Evolutionary conservation across 2,113 vertebrate genomes (phyloP).

Genomic region (Arvicanthis niloticus): DNA sequence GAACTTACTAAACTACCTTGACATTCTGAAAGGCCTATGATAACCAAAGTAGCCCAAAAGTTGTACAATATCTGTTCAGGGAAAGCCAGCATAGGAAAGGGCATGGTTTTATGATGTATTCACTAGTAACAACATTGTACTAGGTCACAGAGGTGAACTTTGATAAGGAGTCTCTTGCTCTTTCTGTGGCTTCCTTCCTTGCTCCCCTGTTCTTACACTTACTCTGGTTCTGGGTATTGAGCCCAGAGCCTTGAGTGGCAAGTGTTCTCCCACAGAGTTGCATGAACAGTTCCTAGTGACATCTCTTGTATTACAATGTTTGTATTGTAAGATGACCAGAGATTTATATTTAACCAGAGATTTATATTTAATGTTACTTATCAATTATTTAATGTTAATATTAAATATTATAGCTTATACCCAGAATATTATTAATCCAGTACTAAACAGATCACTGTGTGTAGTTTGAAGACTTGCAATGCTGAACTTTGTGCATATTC

Average conservation of each 20-base stretch:
- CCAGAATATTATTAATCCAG: not conserved
- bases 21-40: not conserved
- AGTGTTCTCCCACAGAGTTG: not conserved
- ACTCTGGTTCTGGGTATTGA: not conserved
- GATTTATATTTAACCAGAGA: not conserved
- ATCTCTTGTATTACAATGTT: not conserved
- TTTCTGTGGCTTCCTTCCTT: not conserved
- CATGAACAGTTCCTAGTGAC: not conserved
- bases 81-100: not conserved
- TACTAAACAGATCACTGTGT: not conserved
- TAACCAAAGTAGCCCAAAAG: not conserved
- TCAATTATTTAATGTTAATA: not conserved
- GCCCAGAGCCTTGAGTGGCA: not conserved
- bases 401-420: not conserved
- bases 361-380: not conserved
- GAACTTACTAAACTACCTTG: not conserved
- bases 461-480: not conserved
- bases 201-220: not conserved
- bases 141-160: not conserved
- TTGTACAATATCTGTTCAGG: not conserved
- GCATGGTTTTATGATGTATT: not conserved
- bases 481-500: not conserved
- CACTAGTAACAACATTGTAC: not conserved
- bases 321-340: not conserved
- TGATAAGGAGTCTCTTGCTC: not conserved